A percentile compares a stretch with the other conserved stretches of the same genome.
Evolutionary conservation across 2,888 invertebrate species (phyloP).

Genomic region (Drosophila borborema): DNA sequence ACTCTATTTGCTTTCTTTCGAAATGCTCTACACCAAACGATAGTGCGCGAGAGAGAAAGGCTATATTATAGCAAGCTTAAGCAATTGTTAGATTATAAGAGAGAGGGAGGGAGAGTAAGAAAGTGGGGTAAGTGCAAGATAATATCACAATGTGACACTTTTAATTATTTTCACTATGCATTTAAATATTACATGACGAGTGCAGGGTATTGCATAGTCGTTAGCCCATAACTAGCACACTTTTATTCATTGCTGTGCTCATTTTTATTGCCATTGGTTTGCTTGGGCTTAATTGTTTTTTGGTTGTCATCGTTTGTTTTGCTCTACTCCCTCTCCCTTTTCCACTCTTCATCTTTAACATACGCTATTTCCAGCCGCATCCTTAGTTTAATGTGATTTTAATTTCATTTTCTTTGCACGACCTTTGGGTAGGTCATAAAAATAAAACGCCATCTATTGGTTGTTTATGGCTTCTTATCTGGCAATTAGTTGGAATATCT

Average conservation of each 20-base stretch:
- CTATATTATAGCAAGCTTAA: not conserved
- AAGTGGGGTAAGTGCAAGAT: not conserved
- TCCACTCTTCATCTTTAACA: not conserved
- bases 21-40: not conserved
- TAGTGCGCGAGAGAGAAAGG: not conserved
- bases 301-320: conserved; percentile 29
- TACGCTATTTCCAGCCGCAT: not conserved
- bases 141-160: not conserved
- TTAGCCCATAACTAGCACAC: not conserved
- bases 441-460: conserved; percentile 36
- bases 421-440: conserved; percentile 50
- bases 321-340: not conserved
- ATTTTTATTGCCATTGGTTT: conserved; percentile 61
- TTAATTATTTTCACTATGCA: not conserved
- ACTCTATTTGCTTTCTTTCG: conserved; percentile 21
- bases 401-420: conserved; percentile 14
- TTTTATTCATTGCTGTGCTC: conserved; percentile 4
- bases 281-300: conserved; percentile 67
- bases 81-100: not conserved
- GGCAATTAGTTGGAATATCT: conserved; percentile 65
- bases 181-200: not conserved
- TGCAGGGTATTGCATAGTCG: conserved; percentile 10
- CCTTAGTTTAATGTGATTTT: conserved; percentile 9
- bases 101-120: not conserved
- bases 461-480: conserved; percentile 39